phyloP scores from a whole-genome alignment of 2,888 invertebrate genomes.

The Scaptomyza parva region DNA sequence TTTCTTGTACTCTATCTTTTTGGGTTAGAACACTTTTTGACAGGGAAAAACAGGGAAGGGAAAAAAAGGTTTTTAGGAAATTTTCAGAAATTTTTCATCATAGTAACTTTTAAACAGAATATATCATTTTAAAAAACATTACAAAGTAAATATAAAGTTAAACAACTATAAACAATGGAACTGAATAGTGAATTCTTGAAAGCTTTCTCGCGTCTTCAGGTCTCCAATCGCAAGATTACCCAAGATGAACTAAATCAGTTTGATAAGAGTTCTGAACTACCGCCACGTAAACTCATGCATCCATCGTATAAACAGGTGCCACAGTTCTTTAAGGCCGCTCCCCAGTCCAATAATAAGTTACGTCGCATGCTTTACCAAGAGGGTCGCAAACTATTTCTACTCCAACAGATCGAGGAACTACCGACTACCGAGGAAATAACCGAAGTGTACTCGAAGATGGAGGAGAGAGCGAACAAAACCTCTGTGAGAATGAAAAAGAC shows the following conservation, averaged over 20 bases:
- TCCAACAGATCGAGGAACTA: not conserved
- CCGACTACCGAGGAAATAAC: not conserved
- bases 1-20: conserved; percentile 5
- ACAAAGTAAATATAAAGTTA: not conserved
- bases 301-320: not conserved
- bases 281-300: not conserved
- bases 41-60: too few species aligned
- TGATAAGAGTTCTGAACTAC: not conserved
- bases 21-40: too few species aligned
- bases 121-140: too few species aligned
- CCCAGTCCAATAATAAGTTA: not conserved
- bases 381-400: not conserved
- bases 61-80: too few species aligned
- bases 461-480: not conserved
- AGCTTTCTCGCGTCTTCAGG: not conserved
- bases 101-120: too few species aligned
- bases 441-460: not conserved
- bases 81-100: too few species aligned
- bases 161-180: not conserved
- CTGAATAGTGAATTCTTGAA: not conserved
- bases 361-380: not conserved
- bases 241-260: not conserved
- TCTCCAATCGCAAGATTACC: not conserved
- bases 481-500: not conserved
- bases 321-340: not conserved